Percentiles rank a stretch among this genome's conserved stretches.
These are phyloP conservation scores for Takifugu rubripes DNA, from an alignment of 2,797 vertebrate species.

Conservation along the genomic window DNA sequence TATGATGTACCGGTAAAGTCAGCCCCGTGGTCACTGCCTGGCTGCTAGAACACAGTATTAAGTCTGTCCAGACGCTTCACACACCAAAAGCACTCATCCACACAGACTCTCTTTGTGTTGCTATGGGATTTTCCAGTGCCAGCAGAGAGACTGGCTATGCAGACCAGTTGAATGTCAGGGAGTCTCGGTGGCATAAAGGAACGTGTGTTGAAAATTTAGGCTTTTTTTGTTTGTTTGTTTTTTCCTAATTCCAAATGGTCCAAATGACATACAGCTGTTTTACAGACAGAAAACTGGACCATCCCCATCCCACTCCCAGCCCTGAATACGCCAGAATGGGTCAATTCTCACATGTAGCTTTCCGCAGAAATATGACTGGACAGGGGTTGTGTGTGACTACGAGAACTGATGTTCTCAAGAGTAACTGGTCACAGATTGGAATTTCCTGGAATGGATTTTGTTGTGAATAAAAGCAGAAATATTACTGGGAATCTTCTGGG, in stretches of 20 bases:
- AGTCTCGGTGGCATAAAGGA: constrained; percentile 58
- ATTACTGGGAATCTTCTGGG: too few relatives aligned
- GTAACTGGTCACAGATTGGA: too few relatives aligned
- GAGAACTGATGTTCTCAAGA: too few relatives aligned
- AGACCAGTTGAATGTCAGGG: constrained; percentile 63
- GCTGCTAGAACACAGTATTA: constrained; percentile 51
- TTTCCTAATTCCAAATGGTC: constrained; percentile 22
- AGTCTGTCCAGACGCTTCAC: constrained; percentile 51
- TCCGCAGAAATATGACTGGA: too few relatives aligned
- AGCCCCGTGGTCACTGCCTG: constrained; percentile 40
- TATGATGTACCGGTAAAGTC: constrained; percentile 14
- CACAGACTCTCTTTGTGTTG: constrained; percentile 68
- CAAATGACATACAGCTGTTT: constrained; percentile 73
- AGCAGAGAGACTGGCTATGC: constrained; percentile 44
- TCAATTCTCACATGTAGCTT: too few relatives aligned
- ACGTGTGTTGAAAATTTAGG: constrained; percentile 50
- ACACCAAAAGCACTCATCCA: constrained; percentile 54
- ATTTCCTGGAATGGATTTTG: too few relatives aligned
- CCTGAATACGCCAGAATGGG: background rate
- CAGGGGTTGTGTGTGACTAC: too few relatives aligned
- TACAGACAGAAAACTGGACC: constrained; percentile 49
- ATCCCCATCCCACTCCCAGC: constrained; percentile 21
- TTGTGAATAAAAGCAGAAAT: too few relatives aligned
- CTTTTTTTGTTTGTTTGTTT: constrained; percentile 56
- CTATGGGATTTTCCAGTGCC: constrained; percentile 74